Conservation (phyloP, 2,113 vertebrate genomes). For the Ibidorhyncha struthersii region DNA sequence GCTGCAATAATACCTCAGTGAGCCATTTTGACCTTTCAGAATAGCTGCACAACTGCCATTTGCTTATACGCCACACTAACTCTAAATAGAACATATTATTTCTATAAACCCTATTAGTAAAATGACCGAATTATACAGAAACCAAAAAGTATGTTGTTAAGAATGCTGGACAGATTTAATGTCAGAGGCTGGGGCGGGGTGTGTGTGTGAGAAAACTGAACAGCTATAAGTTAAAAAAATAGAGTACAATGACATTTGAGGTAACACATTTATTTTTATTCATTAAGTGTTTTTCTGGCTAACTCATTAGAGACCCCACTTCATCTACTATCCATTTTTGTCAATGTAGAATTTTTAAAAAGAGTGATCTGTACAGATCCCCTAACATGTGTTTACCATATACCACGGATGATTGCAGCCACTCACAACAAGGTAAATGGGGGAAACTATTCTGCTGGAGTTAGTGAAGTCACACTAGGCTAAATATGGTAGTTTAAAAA, state of each 20-base stretch:
- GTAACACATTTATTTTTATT: conserved; percentile 13
- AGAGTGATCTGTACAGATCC: not conserved
- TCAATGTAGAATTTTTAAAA: conserved; percentile 3
- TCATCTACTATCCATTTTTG: conserved; percentile 48
- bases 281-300: conserved; percentile 36
- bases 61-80: conserved; percentile 48
- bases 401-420: not conserved
- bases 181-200: not conserved
- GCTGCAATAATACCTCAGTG: conserved; percentile 66
- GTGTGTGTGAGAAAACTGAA: not conserved
- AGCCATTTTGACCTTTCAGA: conserved; percentile 49
- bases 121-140: conserved; percentile 31
- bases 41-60: conserved; percentile 52
- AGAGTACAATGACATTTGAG: not conserved
- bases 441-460: not conserved
- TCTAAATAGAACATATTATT: conserved; percentile 60
- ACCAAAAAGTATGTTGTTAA: conserved; percentile 13
- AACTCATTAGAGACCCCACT: conserved; percentile 27
- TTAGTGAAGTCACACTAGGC: not conserved
- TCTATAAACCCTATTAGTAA: conserved; percentile 59
- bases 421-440: conserved; percentile 26
- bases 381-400: conserved; percentile 52
- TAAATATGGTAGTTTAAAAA: conserved; percentile 38
- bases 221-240: not conserved
- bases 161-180: not conserved